Evolutionary conservation across 1,140 invertebrate genomes (phyloP).

Genomic region (Coptotermes formosanus): DNA sequence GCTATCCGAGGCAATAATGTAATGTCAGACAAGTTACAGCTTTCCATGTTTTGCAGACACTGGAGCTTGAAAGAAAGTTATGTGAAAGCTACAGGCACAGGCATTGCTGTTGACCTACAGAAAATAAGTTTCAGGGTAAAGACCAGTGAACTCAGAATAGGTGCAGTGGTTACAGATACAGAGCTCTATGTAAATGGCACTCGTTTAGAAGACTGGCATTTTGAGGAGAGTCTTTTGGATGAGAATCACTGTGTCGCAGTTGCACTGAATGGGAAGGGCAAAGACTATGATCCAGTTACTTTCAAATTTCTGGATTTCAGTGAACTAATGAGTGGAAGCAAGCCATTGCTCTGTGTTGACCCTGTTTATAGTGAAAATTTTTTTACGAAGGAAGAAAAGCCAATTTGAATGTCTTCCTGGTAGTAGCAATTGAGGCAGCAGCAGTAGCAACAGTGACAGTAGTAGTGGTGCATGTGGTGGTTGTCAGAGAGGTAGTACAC

Average conservation of each 20-base stretch:
- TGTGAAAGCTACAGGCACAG: slow-evolving; percentile 85
- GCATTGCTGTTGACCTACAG: slow-evolving; percentile 74
- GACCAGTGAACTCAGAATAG: slow-evolving; percentile 48
- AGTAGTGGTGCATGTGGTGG: no score
- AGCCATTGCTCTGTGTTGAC: slow-evolving; percentile 39
- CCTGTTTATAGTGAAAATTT: slow-evolving; percentile 38
- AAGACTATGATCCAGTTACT: slow-evolving; percentile 31
- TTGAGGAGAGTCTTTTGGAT: slow-evolving; percentile 86
- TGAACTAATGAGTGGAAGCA: slow-evolving; percentile 40
- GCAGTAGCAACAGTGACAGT: no score
- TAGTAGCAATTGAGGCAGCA: no score
- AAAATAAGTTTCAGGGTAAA: slow-evolving; percentile 72
- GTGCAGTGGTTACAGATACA: slow-evolving; percentile 62
- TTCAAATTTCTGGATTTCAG: slow-evolving; percentile 40
- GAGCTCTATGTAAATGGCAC: slow-evolving; percentile 62
- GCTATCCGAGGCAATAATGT: slow-evolving; percentile 58
- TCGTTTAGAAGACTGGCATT: slow-evolving; percentile 67
- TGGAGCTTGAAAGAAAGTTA: slow-evolving; percentile 97
- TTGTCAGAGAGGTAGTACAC: no score
- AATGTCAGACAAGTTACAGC: slow-evolving; percentile 49
- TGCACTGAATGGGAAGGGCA: slow-evolving; percentile 51
- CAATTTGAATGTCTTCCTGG: neutral
- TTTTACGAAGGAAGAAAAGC: slow-evolving; percentile 38
- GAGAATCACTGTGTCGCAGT: slow-evolving; percentile 78
- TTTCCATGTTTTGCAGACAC: slow-evolving; percentile 77